These are phyloP conservation scores for Propsilocerus akamusi DNA, from an alignment of 1,140 invertebrate genomes.

Conservation along the genomic window DNA sequence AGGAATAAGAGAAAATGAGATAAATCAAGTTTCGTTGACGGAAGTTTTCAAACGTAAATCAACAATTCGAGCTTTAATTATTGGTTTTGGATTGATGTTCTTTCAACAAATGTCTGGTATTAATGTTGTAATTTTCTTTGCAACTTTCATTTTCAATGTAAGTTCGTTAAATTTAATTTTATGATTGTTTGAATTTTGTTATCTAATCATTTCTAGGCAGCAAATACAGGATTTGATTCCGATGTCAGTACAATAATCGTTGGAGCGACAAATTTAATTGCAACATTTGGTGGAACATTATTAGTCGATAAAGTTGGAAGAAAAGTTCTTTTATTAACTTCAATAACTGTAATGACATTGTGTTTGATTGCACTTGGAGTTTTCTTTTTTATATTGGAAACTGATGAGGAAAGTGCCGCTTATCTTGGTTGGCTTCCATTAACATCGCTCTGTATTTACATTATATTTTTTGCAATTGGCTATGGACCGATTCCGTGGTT, in stretches of 20 bases:
- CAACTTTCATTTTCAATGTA: slow-evolving; percentile 26
- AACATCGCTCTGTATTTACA: slow-evolving; percentile 43
- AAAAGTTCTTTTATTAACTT: slow-evolving; percentile 46
- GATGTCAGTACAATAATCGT: slow-evolving; percentile 47
- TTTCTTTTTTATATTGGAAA: slow-evolving; percentile 34
- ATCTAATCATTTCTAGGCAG: slow-evolving; percentile 10
- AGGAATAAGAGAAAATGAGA: slow-evolving; percentile 24
- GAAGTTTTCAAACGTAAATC: slow-evolving; percentile 26
- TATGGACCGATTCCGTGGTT: slow-evolving; percentile 70
- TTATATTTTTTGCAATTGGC: slow-evolving; percentile 39
- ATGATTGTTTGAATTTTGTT: slow-evolving; percentile 26
- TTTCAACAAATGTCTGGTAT: slow-evolving; percentile 53
- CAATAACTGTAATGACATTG: slow-evolving; percentile 37
- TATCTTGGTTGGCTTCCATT: slow-evolving; percentile 45
- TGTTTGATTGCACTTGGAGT: slow-evolving; percentile 39
- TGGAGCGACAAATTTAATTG: slow-evolving; percentile 48
- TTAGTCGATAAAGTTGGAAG: slow-evolving; percentile 48
- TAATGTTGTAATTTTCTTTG: slow-evolving; percentile 50
- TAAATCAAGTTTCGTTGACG: slow-evolving; percentile 19
- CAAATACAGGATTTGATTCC: slow-evolving; percentile 26
- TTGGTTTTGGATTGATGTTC: slow-evolving; percentile 34
- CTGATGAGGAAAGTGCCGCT: slow-evolving; percentile 23
- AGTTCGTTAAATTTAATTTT: slow-evolving; percentile 29
- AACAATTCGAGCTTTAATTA: slow-evolving; percentile 19
- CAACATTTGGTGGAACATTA: slow-evolving; percentile 37